These are phyloP conservation scores for Girardinichthys multiradiatus DNA, from an alignment of 2,113 vertebrate species.

Conservation along the genomic window DNA sequence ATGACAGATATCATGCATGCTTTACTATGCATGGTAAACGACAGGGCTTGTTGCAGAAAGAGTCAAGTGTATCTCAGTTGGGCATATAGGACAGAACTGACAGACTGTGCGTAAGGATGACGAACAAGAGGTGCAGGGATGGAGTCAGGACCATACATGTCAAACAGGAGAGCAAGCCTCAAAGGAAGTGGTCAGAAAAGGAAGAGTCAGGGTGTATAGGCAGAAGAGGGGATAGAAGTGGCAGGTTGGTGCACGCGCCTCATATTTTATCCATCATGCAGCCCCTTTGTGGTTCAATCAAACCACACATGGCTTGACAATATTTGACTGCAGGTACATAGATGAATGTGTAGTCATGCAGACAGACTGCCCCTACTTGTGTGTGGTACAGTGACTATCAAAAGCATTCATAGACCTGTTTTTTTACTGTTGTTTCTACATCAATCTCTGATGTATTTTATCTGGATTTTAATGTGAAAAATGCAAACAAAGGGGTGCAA, in stretches of 20 bases:
- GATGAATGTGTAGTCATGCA: slow-evolving; percentile 40
- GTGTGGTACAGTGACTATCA: background rate
- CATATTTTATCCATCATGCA: slow-evolving; percentile 64
- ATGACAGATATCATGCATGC: slow-evolving; percentile 4
- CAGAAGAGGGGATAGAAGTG: slow-evolving; percentile 34
- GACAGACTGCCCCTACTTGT: slow-evolving; percentile 39
- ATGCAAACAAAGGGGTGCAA: background rate
- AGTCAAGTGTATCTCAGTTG: slow-evolving; percentile 15
- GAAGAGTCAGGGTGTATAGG: slow-evolving; percentile 20
- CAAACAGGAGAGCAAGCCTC: slow-evolving; percentile 33
- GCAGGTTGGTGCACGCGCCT: slow-evolving; percentile 62
- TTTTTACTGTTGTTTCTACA: background rate
- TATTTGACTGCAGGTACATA: slow-evolving; percentile 48
- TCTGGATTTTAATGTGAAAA: background rate
- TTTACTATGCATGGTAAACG: slow-evolving; percentile 10
- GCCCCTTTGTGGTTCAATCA: slow-evolving; percentile 63
- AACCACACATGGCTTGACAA: slow-evolving; percentile 48
- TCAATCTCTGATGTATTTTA: background rate
- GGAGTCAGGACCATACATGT: slow-evolving; percentile 33
- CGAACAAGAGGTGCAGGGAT: slow-evolving; percentile 25
- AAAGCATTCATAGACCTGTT: background rate
- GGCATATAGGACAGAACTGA: slow-evolving; percentile 22
- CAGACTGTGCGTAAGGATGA: slow-evolving; percentile 22
- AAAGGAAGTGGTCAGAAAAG: slow-evolving; percentile 46
- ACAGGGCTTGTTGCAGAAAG: slow-evolving; percentile 3